Conservation (phyloP, 1,140 invertebrate genomes). For the Atta cephalotes region DNA sequence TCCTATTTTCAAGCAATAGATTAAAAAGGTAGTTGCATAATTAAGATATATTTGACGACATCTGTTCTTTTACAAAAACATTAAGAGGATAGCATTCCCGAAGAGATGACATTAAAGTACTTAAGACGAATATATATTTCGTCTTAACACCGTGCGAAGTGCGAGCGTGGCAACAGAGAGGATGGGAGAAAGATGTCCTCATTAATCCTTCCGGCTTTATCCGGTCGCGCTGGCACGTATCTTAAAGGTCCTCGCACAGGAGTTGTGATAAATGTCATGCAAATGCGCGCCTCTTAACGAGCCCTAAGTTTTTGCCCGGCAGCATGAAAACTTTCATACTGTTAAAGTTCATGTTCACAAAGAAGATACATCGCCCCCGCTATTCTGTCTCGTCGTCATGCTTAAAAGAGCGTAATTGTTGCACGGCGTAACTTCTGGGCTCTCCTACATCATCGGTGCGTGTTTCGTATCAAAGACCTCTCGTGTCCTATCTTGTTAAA, state of each 20-base stretch:
- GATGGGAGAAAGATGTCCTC: conserved; percentile 31
- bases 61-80: not conserved
- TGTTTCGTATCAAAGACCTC: conserved; percentile 40
- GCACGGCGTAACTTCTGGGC: conserved; percentile 45
- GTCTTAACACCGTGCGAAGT: conserved; percentile 27
- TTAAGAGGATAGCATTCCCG: not conserved
- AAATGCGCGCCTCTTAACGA: conserved; percentile 69
- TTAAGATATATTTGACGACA: not conserved
- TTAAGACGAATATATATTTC: conserved; percentile 38
- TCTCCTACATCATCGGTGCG: conserved; percentile 22
- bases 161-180: not conserved
- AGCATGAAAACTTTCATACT: conserved; percentile 63
- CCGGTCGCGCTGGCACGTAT: conserved; percentile 46
- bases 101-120: conserved; percentile 6
- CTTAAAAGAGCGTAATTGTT: conserved; percentile 60
- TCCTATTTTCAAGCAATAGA: not conserved
- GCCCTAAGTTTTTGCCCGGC: conserved; percentile 67
- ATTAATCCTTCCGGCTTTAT: conserved; percentile 69
- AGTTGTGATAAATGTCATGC: conserved; percentile 70
- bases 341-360: conserved; percentile 51
- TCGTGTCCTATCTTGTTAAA: conserved; percentile 34
- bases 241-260: conserved; percentile 40
- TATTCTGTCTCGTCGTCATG: conserved; percentile 32
- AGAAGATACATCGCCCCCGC: conserved; percentile 44
- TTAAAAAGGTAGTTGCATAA: not conserved